These are phyloP conservation scores for Lithophane semibrunnea DNA, from an alignment of 2,888 invertebrate genomes.

Conservation along the genomic window DNA sequence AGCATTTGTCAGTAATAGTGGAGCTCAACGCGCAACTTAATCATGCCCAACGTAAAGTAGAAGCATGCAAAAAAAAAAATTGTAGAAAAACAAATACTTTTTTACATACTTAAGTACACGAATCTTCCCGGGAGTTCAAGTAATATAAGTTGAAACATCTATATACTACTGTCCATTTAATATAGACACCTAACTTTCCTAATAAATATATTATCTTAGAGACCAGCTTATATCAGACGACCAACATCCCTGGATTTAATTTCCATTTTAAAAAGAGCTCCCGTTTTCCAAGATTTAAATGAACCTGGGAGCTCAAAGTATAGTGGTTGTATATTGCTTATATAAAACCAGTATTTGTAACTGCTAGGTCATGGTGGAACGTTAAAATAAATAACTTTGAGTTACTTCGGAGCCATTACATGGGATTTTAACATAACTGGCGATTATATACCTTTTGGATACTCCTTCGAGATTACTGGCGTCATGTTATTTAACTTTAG, in stretches of 20 bases:
- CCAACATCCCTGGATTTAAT: conserved; percentile 11
- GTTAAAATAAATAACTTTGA: not conserved
- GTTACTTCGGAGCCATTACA: not conserved
- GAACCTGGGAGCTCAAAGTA: conserved; percentile 35
- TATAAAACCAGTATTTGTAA: conserved; percentile 44
- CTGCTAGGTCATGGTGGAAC: not conserved
- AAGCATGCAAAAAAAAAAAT: not conserved
- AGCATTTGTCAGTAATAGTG: no score
- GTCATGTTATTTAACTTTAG: no score
- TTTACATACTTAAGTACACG: not conserved
- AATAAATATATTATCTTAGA: conserved; percentile 2
- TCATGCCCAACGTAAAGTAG: not conserved
- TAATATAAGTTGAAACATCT: not conserved
- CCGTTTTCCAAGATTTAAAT: not conserved
- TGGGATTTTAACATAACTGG: no score
- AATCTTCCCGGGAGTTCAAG: conserved; percentile 47
- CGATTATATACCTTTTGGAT: no score
- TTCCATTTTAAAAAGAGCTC: conserved; percentile 26
- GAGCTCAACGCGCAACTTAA: no score
- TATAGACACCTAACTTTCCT: not conserved
- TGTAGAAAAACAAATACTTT: conserved; percentile 3
- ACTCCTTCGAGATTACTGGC: no score
- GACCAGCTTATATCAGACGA: conserved; percentile 31
- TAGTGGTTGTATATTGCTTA: not conserved
- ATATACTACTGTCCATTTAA: conserved; percentile 36